These are phyloP conservation scores for Nycticryphes semicollaris DNA, from an alignment of 2,113 vertebrate genomes.

Conservation along the genomic window DNA sequence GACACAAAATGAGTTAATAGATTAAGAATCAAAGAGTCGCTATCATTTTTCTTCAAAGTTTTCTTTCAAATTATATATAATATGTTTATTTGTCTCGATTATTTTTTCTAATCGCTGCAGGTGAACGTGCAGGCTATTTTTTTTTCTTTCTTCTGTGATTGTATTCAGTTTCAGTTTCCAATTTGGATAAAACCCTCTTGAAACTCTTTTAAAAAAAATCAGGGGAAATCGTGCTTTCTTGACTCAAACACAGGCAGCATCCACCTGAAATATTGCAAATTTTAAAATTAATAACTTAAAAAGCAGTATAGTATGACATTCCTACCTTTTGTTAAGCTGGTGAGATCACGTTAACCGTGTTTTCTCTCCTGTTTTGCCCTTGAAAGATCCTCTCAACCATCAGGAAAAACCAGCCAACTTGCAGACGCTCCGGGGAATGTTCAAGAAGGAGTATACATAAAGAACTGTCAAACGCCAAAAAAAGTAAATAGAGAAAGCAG, in stretches of 20 bases:
- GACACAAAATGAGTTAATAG: background rate
- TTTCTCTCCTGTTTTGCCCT: background rate
- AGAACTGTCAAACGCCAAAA: background rate
- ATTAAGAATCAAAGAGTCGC: background rate
- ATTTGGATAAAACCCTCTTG: background rate
- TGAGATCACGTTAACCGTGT: rapidly evolving
- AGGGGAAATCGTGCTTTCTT: background rate
- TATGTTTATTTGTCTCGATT: background rate
- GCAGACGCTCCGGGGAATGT: background rate
- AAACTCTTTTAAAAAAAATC: background rate
- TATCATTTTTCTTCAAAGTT: background rate
- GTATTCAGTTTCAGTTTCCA: background rate
- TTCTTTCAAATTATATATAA: background rate
- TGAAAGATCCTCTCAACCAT: background rate
- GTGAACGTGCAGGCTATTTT: background rate
- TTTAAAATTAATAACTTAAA: background rate
- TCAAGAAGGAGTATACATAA: background rate
- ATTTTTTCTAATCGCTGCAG: background rate
- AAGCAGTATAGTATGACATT: background rate
- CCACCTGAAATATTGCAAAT: background rate
- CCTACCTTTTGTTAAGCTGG: background rate
- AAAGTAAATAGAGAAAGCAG: background rate
- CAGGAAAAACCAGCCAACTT: background rate
- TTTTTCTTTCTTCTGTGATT: background rate
- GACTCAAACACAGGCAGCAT: background rate